Evolutionary conservation across 2,797 vertebrate genomes (phyloP), one percentile per base, ranked within the genome.

Genomic region (Vultur gryphus): DNA sequence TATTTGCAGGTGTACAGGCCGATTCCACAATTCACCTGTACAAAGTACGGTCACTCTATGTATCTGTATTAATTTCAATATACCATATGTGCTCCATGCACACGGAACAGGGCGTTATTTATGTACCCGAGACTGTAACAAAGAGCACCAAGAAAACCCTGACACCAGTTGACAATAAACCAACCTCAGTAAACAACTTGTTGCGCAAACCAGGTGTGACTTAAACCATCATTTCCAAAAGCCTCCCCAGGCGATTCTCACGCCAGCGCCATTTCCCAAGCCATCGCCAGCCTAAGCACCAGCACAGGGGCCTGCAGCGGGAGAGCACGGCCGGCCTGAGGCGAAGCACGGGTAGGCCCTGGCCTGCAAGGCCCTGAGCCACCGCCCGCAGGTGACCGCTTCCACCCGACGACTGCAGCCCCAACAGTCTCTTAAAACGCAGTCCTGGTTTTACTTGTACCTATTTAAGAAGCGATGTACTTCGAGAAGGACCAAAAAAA

Each of bases 201-300:
- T 11, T 10, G 39, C 1, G 0, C 44, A 16, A 43, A 4, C 3
- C 51, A 10, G 33, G 7, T 8, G 14, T 1, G 33, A 12, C 28
- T 5, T 2, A 4, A 28, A 18, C 4, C 1, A 2, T 6, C 16
- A 5, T 7, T 29, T 23, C 43, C 21, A 19, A 5, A 7, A 2
- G 3, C 8, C 15, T 8, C 3, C 4, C 24, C 61, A 0, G 3
- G 1, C 0, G 1, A 1, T 1, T 3, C 18, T 1, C 31, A 16
- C 3, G 7, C 29, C 25, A 20, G 25, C 9, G 7, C 28, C 2
- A 2, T 7, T 19, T 54, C 79, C 31, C 7, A 18, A 41, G 25
- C 18, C 37, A 13, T 2, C 1, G 6, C 33, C 12, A 7, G 24
- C 8, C 1, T 3, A n/a, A 54, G 11, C 28, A 18, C 16, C 37